A percentile compares a stretch with the other conserved stretches of the same genome.
Evolutionary conservation across 2,888 invertebrate species (phyloP).

Genomic region (Crocallis elinguaria): DNA sequence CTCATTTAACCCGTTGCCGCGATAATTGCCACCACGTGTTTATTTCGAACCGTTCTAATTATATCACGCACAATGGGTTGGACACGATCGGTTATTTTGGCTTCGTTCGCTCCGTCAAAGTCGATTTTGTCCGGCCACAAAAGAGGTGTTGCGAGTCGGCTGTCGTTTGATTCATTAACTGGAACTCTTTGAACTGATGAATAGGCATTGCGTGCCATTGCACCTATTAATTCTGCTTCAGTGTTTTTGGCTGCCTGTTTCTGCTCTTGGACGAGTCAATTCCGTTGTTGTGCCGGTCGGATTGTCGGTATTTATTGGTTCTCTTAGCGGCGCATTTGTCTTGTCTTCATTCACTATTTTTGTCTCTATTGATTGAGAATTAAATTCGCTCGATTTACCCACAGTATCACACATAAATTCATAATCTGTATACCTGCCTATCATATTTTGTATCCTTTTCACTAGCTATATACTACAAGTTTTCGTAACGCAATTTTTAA

Average conservation of each 20-base stretch:
- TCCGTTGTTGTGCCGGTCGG: conserved; percentile 52
- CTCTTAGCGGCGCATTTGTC: conserved; percentile 48
- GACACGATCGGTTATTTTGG: conserved; percentile 82
- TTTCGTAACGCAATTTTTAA: too few species aligned
- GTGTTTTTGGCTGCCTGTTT: conserved; percentile 50
- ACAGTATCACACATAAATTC: not conserved
- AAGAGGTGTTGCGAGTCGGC: conserved; percentile 79
- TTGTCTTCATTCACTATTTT: conserved; percentile 47
- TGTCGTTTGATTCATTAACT: conserved; percentile 82
- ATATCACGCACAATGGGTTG: conserved; percentile 82
- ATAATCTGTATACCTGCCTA: too few species aligned
- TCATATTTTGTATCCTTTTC: too few species aligned
- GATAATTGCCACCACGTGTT: conserved; percentile 85
- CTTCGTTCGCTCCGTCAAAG: conserved; percentile 76
- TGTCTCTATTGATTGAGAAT: too few species aligned
- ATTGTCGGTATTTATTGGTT: conserved; percentile 44
- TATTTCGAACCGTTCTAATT: conserved; percentile 81
- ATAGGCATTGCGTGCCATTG: conserved; percentile 54
- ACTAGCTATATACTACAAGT: too few species aligned
- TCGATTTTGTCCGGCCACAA: conserved; percentile 77
- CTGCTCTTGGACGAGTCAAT: conserved; percentile 44
- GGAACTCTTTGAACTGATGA: conserved; percentile 77
- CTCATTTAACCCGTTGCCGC: conserved; percentile 83
- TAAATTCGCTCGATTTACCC: too few species aligned
- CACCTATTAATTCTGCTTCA: conserved; percentile 58